Base-by-base conservation (phyloP, 2,888 invertebrate genomes). In the Melanargia galathea region DNA sequence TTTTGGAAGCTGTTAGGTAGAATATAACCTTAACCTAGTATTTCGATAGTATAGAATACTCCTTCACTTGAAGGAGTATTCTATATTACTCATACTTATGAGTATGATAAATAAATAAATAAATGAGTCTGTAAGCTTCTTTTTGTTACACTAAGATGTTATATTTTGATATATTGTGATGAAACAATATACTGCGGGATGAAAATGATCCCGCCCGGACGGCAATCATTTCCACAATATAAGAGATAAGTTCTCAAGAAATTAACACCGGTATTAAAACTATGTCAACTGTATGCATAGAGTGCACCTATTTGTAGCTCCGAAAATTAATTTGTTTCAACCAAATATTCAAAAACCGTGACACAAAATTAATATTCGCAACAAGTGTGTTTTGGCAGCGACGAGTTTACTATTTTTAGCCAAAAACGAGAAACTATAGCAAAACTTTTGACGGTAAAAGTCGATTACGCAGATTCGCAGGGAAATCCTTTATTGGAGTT, bases 351-450 rank as follows among this genome's bases (percentile, higher is more conserved):
- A 59, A 54, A 59, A 55, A 48, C 45, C 38, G 43, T 62, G 59
- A 56, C 56, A 64, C 43, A 20, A 64, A 64, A 67, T 67, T 64
- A 60, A 65, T 65, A 69, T 63, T 60, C 49, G 63, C 69, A 69
- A 69, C 69, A 70, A 70, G 69, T 67, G 65, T 60, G 57, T 63
- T 58, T 67, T 67, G 65, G 69, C 67, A 69, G 22, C 62, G 56
- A 43, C 60, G 18, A 38, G 49, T 48, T 60, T 40, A 45, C 20
- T 26, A 1, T 48, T 61, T 54, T 60, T 26, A 43, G 40, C 33
- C 51, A 48, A 65, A 54, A 62, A 49, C 35, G 60, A 55, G 11
- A 33, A 56, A 43, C 60, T 45, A 60, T 63, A 49, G n/a, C 43
- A 56, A 56, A 64, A 56, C 20, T 57, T 61, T 52, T 56, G 51